phyloP scores from a whole-genome alignment of 2,888 invertebrate species.

The Theodoxus fluviatilis region DNA sequence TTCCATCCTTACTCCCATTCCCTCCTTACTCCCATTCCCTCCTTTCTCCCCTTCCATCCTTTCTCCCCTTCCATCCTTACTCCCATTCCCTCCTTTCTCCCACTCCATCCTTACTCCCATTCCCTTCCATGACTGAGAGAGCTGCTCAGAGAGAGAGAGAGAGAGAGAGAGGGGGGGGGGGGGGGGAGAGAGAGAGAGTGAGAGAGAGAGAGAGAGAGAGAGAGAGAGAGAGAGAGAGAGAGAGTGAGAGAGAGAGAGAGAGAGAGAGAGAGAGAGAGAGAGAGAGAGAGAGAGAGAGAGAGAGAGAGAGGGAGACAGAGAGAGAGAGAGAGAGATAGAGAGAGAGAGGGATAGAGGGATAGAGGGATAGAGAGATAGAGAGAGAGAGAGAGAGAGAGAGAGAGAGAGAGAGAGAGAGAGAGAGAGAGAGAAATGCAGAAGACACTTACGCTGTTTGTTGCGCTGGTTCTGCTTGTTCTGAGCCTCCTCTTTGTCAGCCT shows the following conservation, averaged over 20 bases:
- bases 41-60: too few relatives aligned
- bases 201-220: neutral
- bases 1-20: too few relatives aligned
- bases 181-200: neutral
- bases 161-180: neutral
- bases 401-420: neutral
- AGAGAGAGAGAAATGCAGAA: neutral
- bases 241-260: neutral
- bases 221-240: neutral
- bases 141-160: constrained; percentile 5
- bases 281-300: neutral
- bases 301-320: neutral
- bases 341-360: neutral
- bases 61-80: too few relatives aligned
- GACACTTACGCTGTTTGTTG: constrained; percentile 64
- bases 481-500: constrained; percentile 79
- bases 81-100: too few relatives aligned
- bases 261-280: neutral
- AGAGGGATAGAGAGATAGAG: neutral
- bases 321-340: constrained; percentile 20
- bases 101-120: too few relatives aligned
- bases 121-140: too few relatives aligned
- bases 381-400: neutral
- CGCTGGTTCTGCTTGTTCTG: constrained; percentile 80
- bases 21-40: too few relatives aligned